These are phyloP conservation scores for Acanthacorydalis orientalis DNA, from an alignment of 2,888 invertebrate genomes.

Conservation along the genomic window DNA sequence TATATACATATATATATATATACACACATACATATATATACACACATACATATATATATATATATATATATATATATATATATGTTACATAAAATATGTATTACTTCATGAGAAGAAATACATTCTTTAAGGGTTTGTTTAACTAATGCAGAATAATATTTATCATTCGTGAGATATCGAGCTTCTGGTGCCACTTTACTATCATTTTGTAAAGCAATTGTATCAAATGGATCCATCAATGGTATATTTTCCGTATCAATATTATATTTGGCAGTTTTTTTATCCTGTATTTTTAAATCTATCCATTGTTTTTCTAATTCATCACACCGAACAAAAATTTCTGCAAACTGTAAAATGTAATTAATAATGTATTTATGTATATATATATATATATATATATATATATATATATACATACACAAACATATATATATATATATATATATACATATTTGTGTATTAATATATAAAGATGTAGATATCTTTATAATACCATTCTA, in stretches of 20 bases:
- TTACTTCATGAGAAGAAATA: constrained; percentile 1
- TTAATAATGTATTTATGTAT: too few relatives aligned
- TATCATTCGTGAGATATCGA: background rate
- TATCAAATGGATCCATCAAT: constrained; percentile 1
- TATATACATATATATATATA: background rate
- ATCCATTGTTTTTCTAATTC: background rate
- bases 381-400: too few relatives aligned
- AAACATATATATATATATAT: too few relatives aligned
- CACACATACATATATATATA: background rate
- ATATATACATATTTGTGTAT: too few relatives aligned
- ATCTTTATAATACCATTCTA: too few relatives aligned
- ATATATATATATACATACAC: too few relatives aligned
- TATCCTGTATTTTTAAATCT: constrained; percentile 3
- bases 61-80: too few relatives aligned
- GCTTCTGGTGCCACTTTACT: background rate
- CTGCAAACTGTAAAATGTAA: background rate
- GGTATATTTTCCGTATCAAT: background rate
- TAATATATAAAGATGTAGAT: too few relatives aligned
- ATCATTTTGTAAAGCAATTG: background rate
- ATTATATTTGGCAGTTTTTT: background rate
- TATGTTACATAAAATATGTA: too few relatives aligned
- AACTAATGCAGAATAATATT: background rate
- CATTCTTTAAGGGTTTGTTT: background rate
- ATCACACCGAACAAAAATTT: constrained; percentile 1
- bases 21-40: background rate